Conservation (phyloP, 2,888 invertebrate species). For the Lampropteryx suffumata region DNA sequence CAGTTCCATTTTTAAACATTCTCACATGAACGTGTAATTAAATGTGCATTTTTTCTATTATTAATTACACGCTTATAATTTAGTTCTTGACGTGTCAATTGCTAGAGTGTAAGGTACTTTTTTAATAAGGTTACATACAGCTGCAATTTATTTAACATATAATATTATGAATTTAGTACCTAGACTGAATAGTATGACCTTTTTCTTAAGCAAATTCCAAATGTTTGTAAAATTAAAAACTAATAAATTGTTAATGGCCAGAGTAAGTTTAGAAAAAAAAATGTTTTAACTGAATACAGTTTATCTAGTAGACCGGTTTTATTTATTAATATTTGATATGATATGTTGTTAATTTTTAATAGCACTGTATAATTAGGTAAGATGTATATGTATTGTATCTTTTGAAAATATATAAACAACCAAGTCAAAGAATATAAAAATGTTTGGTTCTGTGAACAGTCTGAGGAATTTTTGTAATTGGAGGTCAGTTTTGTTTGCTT, state of each 20-base stretch:
- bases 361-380: too few species aligned
- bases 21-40: not conserved
- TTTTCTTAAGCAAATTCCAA: not conserved
- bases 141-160: conserved; percentile 2
- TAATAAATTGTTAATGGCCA: not conserved
- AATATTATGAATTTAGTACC: not conserved
- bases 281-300: too few species aligned
- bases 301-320: too few species aligned
- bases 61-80: conserved; percentile 13
- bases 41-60: not conserved
- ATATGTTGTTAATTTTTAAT: too few species aligned
- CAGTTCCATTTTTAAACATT: conserved; percentile 1
- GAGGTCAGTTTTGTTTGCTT: conserved; percentile 4
- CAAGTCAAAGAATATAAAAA: not conserved
- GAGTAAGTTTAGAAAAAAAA: not conserved
- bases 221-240: conserved; percentile 1
- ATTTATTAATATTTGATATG: too few species aligned
- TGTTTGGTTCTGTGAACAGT: not conserved
- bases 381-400: too few species aligned
- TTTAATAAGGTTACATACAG: conserved; percentile 5
- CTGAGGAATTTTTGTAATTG: conserved; percentile 8
- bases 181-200: not conserved
- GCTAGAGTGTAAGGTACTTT: conserved; percentile 5
- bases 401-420: too few species aligned
- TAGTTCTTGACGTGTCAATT: conserved; percentile 12